Conservation (phyloP, 2,113 vertebrate species). For the Vidua macroura region DNA sequence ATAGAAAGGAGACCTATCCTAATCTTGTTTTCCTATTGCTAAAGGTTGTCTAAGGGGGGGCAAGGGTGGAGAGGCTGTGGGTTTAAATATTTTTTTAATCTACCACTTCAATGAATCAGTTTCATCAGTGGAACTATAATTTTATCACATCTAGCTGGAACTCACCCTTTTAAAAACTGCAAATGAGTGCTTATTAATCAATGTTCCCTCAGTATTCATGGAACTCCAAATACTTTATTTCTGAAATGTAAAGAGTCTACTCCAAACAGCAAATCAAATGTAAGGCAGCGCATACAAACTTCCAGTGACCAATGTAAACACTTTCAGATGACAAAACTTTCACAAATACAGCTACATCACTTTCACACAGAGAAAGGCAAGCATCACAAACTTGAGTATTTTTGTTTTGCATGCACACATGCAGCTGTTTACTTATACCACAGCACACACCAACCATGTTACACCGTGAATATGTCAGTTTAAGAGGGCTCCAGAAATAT, state of each 20-base stretch:
- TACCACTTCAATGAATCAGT: neutral
- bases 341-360: slow-evolving; percentile 52
- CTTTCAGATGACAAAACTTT: slow-evolving; percentile 44
- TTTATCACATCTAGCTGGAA: neutral
- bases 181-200: neutral
- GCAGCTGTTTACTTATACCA: slow-evolving; percentile 19
- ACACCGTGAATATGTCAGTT: neutral
- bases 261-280: slow-evolving; percentile 30
- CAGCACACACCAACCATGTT: slow-evolving; percentile 25
- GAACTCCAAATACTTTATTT: slow-evolving; percentile 38
- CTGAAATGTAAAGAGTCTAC: slow-evolving; percentile 40
- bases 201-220: neutral
- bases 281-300: slow-evolving; percentile 49
- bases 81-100: neutral
- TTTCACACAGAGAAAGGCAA: slow-evolving; percentile 49
- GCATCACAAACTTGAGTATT: slow-evolving; percentile 44
- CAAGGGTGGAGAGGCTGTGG: neutral
- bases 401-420: slow-evolving; percentile 58
- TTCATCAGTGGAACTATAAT: neutral
- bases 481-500: slow-evolving; percentile 20
- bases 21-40: neutral
- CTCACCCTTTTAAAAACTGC: neutral
- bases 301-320: slow-evolving; percentile 33
- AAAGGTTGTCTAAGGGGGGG: neutral
- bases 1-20: neutral